Conservation (phyloP, 1,140 invertebrate species). For the Bemisia tabaci region DNA sequence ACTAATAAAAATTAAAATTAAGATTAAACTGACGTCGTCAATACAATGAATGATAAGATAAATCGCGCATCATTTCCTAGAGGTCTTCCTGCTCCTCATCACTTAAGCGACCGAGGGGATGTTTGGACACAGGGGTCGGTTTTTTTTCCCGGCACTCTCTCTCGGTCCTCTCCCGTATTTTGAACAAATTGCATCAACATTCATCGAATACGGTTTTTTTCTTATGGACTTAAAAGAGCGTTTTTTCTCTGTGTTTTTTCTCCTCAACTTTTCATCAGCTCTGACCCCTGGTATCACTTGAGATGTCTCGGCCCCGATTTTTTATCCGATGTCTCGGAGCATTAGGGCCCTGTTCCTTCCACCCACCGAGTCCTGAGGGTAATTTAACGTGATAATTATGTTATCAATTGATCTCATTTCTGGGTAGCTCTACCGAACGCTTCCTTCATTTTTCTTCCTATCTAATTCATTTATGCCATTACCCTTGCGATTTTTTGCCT, state of each 20-base stretch:
- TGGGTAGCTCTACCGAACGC: neutral
- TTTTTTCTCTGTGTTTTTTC: too few relatives aligned
- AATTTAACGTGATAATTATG: neutral
- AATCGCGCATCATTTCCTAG: neutral
- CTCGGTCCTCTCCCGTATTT: too few relatives aligned
- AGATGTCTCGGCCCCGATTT: neutral
- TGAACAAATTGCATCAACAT: too few relatives aligned
- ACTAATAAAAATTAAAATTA: too few relatives aligned
- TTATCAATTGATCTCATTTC: neutral
- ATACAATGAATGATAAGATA: neutral
- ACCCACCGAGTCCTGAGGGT: neutral
- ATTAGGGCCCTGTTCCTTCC: neutral
- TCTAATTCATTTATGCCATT: neutral
- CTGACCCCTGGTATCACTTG: neutral
- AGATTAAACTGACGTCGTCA: neutral
- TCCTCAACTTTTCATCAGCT: too few relatives aligned
- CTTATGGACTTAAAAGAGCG: too few relatives aligned
- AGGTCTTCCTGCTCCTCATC: neutral
- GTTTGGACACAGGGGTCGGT: neutral
- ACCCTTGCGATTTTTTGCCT: too few relatives aligned
- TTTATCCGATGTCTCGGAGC: neutral
- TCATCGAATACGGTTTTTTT: too few relatives aligned
- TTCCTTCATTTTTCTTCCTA: neutral
- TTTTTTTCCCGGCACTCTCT: neutral
- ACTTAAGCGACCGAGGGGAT: neutral